Conservation (phyloP, 2,797 vertebrate genomes). For the Pangasius djambal region DNA sequence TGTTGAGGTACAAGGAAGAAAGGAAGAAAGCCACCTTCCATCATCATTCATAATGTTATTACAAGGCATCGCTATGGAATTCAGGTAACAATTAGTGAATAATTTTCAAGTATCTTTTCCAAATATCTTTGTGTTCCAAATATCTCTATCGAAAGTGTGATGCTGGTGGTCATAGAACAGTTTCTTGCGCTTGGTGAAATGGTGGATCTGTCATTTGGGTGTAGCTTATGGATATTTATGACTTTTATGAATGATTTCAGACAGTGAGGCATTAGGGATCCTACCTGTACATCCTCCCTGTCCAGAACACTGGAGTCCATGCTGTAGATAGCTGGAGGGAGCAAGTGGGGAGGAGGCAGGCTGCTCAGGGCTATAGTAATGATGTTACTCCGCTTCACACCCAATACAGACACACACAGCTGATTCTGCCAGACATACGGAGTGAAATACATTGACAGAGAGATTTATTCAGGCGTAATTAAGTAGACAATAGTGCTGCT, state of each 20-base stretch:
- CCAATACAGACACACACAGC: constrained; percentile 68
- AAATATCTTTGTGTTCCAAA: neutral
- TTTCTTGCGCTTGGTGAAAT: neutral
- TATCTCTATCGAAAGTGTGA: neutral
- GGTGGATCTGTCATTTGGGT: neutral
- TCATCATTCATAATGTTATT: neutral
- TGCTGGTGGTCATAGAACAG: neutral
- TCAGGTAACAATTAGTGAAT: neutral
- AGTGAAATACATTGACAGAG: neutral
- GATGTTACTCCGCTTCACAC: constrained; percentile 79
- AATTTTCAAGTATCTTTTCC: neutral
- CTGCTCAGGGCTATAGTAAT: constrained; percentile 78
- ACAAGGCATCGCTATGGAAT: neutral
- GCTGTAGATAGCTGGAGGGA: constrained; percentile 75
- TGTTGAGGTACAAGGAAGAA: neutral
- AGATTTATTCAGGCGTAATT: neutral
- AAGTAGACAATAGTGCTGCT: neutral
- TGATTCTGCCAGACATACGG: constrained; percentile 68
- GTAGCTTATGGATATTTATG: neutral
- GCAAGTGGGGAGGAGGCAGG: constrained; percentile 74
- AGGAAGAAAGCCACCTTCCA: neutral
- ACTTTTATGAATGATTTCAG: neutral
- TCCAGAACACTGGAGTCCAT: constrained; percentile 80
- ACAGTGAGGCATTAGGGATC: neutral
- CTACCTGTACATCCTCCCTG: constrained; percentile 78